Conservation (phyloP, 1,140 invertebrate species). For the Cyrtorhinus lividipennis region DNA sequence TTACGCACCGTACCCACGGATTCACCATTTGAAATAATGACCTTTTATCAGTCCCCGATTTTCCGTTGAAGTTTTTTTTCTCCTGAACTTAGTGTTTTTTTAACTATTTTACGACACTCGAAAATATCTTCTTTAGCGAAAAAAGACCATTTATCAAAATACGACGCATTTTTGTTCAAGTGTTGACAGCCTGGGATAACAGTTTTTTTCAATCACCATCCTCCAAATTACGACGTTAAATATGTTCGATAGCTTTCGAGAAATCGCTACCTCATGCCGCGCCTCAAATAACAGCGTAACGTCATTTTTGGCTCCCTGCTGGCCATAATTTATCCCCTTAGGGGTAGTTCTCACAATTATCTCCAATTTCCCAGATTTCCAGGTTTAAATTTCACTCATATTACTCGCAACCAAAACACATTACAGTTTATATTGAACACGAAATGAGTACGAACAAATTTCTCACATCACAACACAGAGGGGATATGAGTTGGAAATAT, state of each 20-base stretch:
- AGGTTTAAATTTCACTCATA: too few species aligned
- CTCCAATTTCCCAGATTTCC: too few species aligned
- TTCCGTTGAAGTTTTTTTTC: constrained; percentile 14
- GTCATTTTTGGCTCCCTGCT: too few species aligned
- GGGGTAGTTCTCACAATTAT: too few species aligned
- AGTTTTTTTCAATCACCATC: not conserved
- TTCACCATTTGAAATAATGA: constrained; percentile 4
- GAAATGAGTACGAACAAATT: too few species aligned
- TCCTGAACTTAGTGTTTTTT: not conserved
- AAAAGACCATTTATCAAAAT: not conserved
- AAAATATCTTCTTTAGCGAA: not conserved
- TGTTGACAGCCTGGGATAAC: not conserved
- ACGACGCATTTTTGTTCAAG: not conserved
- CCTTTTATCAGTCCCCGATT: not conserved
- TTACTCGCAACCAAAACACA: too few species aligned
- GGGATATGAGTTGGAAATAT: not conserved
- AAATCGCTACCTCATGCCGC: too few species aligned
- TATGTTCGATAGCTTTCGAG: too few species aligned
- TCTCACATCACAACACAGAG: too few species aligned
- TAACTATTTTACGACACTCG: not conserved
- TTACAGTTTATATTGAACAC: too few species aligned
- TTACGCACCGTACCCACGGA: constrained; percentile 12
- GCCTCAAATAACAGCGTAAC: too few species aligned
- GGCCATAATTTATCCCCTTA: too few species aligned
- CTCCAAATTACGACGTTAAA: not conserved